Evolutionary conservation across 2,888 invertebrate genomes (phyloP).

Genomic region (Drosophila peninsularis): DNA sequence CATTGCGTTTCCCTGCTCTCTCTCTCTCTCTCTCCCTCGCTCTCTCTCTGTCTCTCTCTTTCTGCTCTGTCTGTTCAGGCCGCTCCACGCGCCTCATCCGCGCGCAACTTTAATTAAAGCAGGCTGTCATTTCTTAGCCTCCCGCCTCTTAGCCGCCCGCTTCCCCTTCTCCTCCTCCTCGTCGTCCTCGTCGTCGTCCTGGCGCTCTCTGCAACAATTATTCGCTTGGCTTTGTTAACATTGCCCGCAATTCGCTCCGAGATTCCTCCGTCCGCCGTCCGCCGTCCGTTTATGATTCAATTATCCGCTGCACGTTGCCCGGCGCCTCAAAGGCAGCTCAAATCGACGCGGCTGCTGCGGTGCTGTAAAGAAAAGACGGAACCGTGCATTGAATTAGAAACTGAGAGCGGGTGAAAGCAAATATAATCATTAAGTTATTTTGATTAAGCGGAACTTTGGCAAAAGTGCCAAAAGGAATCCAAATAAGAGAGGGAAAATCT

Average conservation of each 20-base stretch:
- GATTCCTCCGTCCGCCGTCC: slow-evolving; percentile 28
- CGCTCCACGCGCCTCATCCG: slow-evolving; percentile 58
- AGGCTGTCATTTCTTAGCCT: slow-evolving; percentile 75
- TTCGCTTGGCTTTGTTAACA: slow-evolving; percentile 79
- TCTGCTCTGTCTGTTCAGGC: slow-evolving; percentile 21
- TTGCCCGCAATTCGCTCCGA: slow-evolving; percentile 57
- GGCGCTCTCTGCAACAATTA: slow-evolving; percentile 64
- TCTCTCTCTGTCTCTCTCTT: slow-evolving; percentile 25
- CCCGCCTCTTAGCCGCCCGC: slow-evolving; percentile 18
- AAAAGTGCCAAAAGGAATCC: slow-evolving; percentile 62
- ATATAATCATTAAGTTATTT: slow-evolving; percentile 80
- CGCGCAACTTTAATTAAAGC: slow-evolving; percentile 75
- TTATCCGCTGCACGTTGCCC: slow-evolving; percentile 49
- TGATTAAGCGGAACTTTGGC: slow-evolving; percentile 76
- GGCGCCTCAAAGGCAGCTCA: slow-evolving; percentile 66
- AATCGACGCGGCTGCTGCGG: slow-evolving; percentile 50
- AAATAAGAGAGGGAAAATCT: slow-evolving; percentile 30
- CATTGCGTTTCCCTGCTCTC: slow-evolving; percentile 71
- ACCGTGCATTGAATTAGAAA: slow-evolving; percentile 43
- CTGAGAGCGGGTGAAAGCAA: slow-evolving; percentile 62
- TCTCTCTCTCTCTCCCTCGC: background rate
- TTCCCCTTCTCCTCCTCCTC: background rate
- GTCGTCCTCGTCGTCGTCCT: slow-evolving; percentile 13
- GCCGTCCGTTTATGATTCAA: slow-evolving; percentile 62
- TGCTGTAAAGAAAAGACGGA: slow-evolving; percentile 36